Percentiles rank a stretch among this genome's conserved stretches.
Evolutionary conservation across 2,113 vertebrate species (phyloP).

Genomic region (Poecile atricapillus): DNA sequence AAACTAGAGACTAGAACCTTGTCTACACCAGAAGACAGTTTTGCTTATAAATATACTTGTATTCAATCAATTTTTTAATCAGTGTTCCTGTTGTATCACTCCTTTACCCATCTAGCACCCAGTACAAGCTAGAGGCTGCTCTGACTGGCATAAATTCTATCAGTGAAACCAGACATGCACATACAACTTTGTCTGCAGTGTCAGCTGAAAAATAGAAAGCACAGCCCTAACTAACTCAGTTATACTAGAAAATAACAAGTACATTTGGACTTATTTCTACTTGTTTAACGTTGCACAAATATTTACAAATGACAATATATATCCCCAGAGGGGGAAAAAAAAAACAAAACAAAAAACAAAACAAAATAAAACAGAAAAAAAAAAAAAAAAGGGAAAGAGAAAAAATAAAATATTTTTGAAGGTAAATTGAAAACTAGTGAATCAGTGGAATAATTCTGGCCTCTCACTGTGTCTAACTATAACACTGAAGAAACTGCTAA

Average conservation of each 20-base stretch:
- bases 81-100: background rate
- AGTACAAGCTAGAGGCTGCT: background rate
- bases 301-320: background rate
- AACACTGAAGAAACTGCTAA: background rate
- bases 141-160: background rate
- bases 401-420: background rate
- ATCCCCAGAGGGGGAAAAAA: background rate
- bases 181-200: background rate
- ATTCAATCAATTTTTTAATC: background rate
- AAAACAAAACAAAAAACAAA: background rate
- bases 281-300: background rate
- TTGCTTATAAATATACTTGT: background rate
- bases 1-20: background rate
- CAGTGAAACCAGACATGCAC: background rate
- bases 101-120: background rate
- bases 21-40: background rate
- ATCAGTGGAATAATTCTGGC: background rate
- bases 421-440: background rate
- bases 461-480: background rate
- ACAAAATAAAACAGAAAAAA: background rate
- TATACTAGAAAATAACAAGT: background rate
- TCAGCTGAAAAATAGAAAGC: background rate
- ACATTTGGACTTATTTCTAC: background rate
- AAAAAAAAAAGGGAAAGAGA: rapidly evolving
- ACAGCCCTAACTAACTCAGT: background rate